Base-by-base conservation (phyloP, 2,797 vertebrate genomes). In the Simalia tracyae region DNA sequence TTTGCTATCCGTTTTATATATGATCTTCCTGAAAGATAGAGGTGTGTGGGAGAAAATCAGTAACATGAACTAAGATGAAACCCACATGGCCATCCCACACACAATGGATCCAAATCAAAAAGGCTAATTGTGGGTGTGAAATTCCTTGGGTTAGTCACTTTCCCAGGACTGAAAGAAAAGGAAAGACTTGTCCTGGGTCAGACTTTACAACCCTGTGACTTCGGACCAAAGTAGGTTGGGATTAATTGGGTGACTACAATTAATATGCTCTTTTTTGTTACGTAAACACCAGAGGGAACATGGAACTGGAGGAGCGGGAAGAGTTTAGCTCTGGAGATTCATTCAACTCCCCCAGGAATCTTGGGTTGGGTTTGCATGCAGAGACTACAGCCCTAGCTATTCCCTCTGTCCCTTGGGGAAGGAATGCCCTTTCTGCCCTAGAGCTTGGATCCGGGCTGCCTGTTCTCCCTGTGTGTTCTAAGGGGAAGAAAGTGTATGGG, bases 1-100 rank as follows among this genome's bases (percentile, higher is more conserved):
- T 28, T 28, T 76, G 86, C 31, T 1, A 5, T 63, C 64, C 5
- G 2, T 50, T 86, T 95, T 93, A 28, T 57, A 61, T 90, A 42
- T 90, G 56, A 90, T 57, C 86, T 89, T 85, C 57, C 22, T 88
- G 42, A 15, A 31, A 28, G 86, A 68, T 0, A 11, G 81, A 89
- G 66, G 86, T 9, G 1, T 86, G 87, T 66, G 42, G 85, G n/a
- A 68, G 24, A 12, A 11, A 5, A 4, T 24, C 22, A 7, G 1
- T 4, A 4, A 1, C 50, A 46, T 36, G 14, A 61, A 3, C 10
- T 0, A 72, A 46, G 0, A 0, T 22, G 11, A 59, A 57, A 60
- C 17, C 5, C 5, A n/a, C 46, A 5, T 4, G 1, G 0, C 54
- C 11, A 1, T 85, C 19, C 60, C 26, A 10, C 42, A 19, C 76